Conservation (phyloP, 2,113 vertebrate species). For the Phodopus roborovskii region DNA sequence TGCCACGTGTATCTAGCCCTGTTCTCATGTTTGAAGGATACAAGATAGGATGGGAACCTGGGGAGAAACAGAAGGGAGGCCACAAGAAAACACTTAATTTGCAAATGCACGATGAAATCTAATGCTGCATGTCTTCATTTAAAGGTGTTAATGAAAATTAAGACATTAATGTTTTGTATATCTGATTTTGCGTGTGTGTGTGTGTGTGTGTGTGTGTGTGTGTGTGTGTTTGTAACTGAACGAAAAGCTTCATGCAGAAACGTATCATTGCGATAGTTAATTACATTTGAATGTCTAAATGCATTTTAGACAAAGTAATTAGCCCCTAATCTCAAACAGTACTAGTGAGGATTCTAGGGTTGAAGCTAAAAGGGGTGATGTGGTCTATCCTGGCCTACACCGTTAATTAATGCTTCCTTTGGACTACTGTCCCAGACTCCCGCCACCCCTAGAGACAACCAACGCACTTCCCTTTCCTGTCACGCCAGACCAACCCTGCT, state of each 20-base stretch:
- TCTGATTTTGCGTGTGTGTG: background rate
- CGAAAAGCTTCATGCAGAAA: background rate
- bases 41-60: background rate
- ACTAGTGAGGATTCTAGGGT: background rate
- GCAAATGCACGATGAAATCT: background rate
- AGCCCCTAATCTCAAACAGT: background rate
- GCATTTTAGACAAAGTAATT: background rate
- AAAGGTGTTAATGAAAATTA: background rate
- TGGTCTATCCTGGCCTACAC: background rate
- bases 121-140: background rate
- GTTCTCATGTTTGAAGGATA: background rate
- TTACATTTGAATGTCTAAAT: background rate
- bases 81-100: background rate
- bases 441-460: background rate
- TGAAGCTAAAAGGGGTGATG: background rate
- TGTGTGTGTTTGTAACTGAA: conserved; percentile 30
- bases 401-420: background rate
- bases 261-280: background rate
- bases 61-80: too few species aligned
- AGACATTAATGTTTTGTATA: background rate
- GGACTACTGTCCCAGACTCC: background rate
- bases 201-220: background rate
- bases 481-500: background rate
- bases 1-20: too few species aligned
- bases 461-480: background rate